Percentiles rank a stretch among this genome's conserved stretches.
Evolutionary conservation across 1,140 invertebrate genomes (phyloP).

Genomic region (Trinorchestia longiramus): DNA sequence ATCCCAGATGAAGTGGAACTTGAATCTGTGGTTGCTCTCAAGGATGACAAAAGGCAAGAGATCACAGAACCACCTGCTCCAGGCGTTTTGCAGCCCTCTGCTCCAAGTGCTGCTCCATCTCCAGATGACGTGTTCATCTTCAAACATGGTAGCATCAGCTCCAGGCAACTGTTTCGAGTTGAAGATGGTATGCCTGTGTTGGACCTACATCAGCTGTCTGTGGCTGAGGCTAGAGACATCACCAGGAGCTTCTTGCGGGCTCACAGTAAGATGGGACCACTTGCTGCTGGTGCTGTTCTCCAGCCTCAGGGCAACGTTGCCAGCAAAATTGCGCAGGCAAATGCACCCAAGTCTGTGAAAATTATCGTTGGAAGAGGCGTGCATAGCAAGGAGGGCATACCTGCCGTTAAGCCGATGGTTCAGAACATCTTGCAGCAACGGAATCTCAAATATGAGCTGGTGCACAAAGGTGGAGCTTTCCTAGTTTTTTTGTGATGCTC

Average conservation of each 20-base stretch:
- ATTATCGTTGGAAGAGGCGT: conserved; percentile 50
- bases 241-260: conserved; percentile 36
- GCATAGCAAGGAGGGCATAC: conserved; percentile 16
- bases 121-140: conserved; percentile 22
- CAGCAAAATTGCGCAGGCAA: background rate
- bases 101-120: background rate
- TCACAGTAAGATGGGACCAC: conserved; percentile 24
- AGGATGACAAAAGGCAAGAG: background rate
- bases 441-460: conserved; percentile 3
- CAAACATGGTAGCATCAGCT: conserved; percentile 8
- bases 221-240: conserved; percentile 20
- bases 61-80: background rate
- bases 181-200: conserved; percentile 51
- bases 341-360: background rate
- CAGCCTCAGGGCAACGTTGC: background rate
- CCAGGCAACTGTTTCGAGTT: background rate
- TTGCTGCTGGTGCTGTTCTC: background rate
- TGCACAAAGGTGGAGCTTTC: background rate
- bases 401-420: conserved; percentile 54
- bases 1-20: background rate
- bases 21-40: background rate
- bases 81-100: background rate
- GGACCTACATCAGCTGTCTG: conserved; percentile 27
- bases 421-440: conserved; percentile 48
- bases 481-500: background rate